Conservation (phyloP, 92 coral and sea anemone genomes). For the Palythoa grandiflora region DNA sequence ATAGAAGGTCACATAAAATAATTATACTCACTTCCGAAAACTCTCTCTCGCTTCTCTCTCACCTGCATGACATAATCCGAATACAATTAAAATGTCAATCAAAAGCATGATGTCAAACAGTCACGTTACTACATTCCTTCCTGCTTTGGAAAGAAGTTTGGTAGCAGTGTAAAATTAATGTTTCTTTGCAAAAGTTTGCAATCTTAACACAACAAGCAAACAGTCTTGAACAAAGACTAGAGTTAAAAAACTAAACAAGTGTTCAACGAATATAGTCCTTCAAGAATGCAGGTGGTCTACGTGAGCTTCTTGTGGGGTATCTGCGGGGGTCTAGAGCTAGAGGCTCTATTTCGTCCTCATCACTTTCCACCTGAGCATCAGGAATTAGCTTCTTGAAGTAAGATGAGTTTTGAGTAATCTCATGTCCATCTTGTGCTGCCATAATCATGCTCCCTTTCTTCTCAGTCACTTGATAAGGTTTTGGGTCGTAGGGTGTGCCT, state of each 20-base stretch:
- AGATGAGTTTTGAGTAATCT: conserved; percentile 58
- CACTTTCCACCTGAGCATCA: not conserved
- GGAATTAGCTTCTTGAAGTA: conserved; percentile 48
- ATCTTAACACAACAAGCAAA: conserved; percentile 22
- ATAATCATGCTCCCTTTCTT: conserved; percentile 75
- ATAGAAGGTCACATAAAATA: too few species aligned
- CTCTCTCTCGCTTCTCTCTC: conserved; percentile 12
- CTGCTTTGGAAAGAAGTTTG: conserved; percentile 1
- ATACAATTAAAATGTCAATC: not conserved
- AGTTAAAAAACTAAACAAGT: not conserved
- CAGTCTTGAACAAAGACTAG: not conserved
- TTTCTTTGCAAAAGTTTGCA: not conserved
- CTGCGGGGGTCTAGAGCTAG: too few species aligned
- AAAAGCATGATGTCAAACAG: not conserved
- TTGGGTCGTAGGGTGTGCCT: conserved; percentile 57
- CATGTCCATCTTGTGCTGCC: conserved; percentile 48
- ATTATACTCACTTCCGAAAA: not conserved
- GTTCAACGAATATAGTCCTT: not conserved
- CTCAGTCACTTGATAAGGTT: conserved; percentile 54
- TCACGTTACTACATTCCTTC: conserved; percentile 19
- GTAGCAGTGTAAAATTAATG: not conserved
- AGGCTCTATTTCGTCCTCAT: too few species aligned
- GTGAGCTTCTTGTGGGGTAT: too few species aligned
- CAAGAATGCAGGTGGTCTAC: too few species aligned
- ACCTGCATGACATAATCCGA: not conserved